Evolutionary conservation across 2,113 vertebrate species (phyloP), one percentile per base, ranked within the genome.

Genomic region (Mellivora capensis): DNA sequence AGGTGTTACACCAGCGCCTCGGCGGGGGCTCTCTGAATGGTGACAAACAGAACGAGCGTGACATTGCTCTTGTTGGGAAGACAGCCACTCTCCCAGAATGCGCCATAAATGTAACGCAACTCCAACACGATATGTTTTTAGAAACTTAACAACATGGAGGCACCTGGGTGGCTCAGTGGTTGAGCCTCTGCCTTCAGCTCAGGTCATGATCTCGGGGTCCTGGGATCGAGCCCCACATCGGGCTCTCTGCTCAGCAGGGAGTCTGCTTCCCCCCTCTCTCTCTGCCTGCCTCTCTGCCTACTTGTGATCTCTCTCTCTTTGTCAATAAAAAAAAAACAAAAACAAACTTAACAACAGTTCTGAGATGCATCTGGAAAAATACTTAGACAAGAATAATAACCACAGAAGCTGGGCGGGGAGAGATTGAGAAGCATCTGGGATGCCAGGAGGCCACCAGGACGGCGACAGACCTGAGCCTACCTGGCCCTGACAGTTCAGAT

Each of bases 1-100:
- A 99, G 61, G 99, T 99, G 97, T 99, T 98, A 82, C 99, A 99
- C 99, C 99, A 99, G 59, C 98, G 99, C 93, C 98, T 98, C 1
- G 62, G 88, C 1, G 98, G 98, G 88, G 98, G 99, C 57, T 99
- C 99, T 90, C 99, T 99, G 97, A 98, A 99, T 95, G 62, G 27
- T 0, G 21, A 92, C 52, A 87, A 44, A 18, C 29, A 81, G n/a
- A 81, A 64, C 49, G 7, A 47, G 67, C 5, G 47, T 92, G 89
- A 71, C n/a, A 7, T n/a, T 2, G 0, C 15, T 4, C 80, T 29
- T 15, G 23, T 0, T 6, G 37, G 62, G 62, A 27, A 76, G 76
- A 81, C 64, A 31, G 93, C 47, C 0, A 1, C 67, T 61, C 47
- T 69, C 74, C 59, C 7, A 6, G 31, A 21, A 17, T 0, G 34